Conservation (phyloP, 2,113 vertebrate genomes). For the Rhinoderma darwinii region DNA sequence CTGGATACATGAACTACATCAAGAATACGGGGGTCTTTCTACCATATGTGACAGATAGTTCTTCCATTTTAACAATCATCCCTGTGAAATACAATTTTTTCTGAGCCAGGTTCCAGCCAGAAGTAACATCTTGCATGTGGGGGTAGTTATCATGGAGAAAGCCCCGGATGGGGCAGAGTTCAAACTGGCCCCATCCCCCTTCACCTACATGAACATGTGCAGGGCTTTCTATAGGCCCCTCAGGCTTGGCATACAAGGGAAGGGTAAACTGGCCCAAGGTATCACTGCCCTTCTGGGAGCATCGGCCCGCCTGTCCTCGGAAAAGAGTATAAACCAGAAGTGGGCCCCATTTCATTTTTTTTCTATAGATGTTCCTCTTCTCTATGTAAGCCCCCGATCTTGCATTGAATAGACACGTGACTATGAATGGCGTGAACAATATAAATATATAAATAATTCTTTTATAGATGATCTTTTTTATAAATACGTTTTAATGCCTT, state of each 20-base stretch:
- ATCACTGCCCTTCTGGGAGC: not conserved
- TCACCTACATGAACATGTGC: not conserved
- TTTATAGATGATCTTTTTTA: slow-evolving; percentile 17
- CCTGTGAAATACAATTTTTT: not conserved
- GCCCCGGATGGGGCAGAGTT: not conserved
- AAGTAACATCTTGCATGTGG: not conserved
- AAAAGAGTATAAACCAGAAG: not conserved
- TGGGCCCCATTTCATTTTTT: not conserved
- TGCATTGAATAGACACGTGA: not conserved
- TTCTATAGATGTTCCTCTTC: not conserved
- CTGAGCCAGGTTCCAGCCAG: not conserved
- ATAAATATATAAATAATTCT: slow-evolving; percentile 45
- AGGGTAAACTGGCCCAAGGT: not conserved
- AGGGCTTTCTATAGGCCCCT: not conserved
- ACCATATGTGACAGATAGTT: not conserved
- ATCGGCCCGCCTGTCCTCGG: not conserved
- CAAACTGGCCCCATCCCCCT: not conserved
- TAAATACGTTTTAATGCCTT: slow-evolving; percentile 32
- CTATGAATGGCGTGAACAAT: not conserved
- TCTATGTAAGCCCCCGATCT: not conserved
- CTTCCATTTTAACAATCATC: not conserved
- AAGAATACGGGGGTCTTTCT: not conserved
- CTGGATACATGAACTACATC: not conserved
- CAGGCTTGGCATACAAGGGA: not conserved
- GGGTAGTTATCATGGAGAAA: not conserved